Evolutionary conservation across 2,113 vertebrate species (phyloP).

Genomic region (Strix uralensis): DNA sequence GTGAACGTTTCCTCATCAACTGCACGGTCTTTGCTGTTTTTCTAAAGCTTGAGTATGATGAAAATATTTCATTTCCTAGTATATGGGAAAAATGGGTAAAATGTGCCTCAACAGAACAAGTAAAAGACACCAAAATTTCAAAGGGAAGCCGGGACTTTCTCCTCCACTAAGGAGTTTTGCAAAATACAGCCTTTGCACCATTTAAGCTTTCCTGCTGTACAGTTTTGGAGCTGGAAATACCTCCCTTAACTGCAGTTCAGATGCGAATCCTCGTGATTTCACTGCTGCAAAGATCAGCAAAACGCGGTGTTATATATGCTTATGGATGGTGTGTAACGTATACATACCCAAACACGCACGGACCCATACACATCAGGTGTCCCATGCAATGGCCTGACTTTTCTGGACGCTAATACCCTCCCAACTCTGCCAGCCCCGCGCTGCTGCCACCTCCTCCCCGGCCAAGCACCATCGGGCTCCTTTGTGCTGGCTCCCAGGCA

Average conservation of each 20-base stretch:
- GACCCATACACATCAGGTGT: neutral
- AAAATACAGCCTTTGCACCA: neutral
- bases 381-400: neutral
- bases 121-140: neutral
- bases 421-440: accelerated
- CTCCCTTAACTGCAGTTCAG: neutral
- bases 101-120: neutral
- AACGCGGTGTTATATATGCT: accelerated
- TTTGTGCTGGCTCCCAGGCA: neutral
- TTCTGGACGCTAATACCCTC: accelerated
- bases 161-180: neutral
- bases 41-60: neutral
- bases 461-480: neutral
- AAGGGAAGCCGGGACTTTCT: neutral
- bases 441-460: neutral
- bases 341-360: no score
- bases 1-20: neutral
- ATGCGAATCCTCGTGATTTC: accelerated
- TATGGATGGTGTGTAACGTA: accelerated
- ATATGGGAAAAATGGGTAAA: neutral
- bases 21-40: neutral
- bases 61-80: no score
- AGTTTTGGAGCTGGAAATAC: neutral
- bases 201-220: neutral
- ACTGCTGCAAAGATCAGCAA: neutral